phyloP scores from a whole-genome alignment of 2,113 vertebrate genomes.

The Brachyhypopomus gauderio region DNA sequence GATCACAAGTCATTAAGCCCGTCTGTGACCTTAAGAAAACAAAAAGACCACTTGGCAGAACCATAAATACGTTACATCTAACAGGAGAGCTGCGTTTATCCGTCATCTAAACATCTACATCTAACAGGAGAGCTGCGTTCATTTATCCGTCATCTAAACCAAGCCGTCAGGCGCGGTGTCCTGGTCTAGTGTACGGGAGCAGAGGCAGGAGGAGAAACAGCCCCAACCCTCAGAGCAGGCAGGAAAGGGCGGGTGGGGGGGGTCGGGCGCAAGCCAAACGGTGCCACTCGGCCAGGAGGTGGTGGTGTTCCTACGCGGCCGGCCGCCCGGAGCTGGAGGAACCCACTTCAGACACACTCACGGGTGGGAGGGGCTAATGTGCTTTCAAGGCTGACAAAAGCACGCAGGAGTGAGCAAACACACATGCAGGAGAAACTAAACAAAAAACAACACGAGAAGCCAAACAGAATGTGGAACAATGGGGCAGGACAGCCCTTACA shows the following conservation, averaged over 20 bases:
- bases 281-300: not conserved
- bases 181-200: not conserved
- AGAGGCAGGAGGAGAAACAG: slow-evolving; percentile 2
- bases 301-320: not conserved
- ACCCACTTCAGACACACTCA: slow-evolving; percentile 31
- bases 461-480: slow-evolving; percentile 34
- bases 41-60: not conserved
- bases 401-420: slow-evolving; percentile 35
- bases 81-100: not conserved
- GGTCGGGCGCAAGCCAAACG: slow-evolving; percentile 10
- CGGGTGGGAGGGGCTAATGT: not conserved
- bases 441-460: slow-evolving; percentile 29
- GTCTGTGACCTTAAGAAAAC: not conserved
- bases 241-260: not conserved
- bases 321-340: slow-evolving; percentile 10
- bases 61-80: not conserved
- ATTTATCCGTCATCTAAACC: too few species aligned
- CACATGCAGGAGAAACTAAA: not conserved
- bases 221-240: not conserved
- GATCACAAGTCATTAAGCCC: slow-evolving; percentile 22
- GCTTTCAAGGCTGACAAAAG: slow-evolving; percentile 20
- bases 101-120: too few species aligned
- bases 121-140: not conserved
- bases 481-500: slow-evolving; percentile 20
- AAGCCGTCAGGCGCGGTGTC: not conserved